Base-by-base conservation (phyloP, 2,888 invertebrate species). In the Endotricha flammealis region DNA sequence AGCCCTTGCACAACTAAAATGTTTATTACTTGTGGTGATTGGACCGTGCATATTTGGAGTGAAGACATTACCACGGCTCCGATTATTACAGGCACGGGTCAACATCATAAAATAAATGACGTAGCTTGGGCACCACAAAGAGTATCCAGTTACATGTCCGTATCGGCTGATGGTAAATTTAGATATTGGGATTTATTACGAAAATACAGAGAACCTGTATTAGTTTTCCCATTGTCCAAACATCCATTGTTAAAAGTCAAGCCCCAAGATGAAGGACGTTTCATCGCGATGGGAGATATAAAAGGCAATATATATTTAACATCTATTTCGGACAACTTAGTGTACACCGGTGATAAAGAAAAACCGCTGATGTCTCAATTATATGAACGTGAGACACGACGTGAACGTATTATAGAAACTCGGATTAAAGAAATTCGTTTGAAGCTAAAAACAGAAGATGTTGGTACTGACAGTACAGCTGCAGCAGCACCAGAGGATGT, bases 401-500 rank as follows among this genome's bases (percentile, higher is more conserved):
- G 96, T 34, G 97, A 96, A 65, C 95, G 94, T 73, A 95, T 97
- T 43, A 83, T 97, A 42, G 96, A 96, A 67, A 91, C 93, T 0
- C 90, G 95, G 54, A 91, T 93, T 41, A 90, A 95, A 52, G 96
- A 96, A 75, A 89, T 94, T 37, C 86, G 90, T 31, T 67, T 93
- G 1, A 92, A 91, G 68, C 36, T 61, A 0, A 67, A 58, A 51
- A 29, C 46, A 25, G 64, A 88, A 67, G 55, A 89, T 77, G 60
- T 80, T 7, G 24, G 48, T 11, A 58, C 66, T 32, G 62, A 66
- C 17, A 63, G 64, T 22, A 50, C 44, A n/a, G 12, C 13, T 51
- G 10, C 24, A 25, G 25, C 13, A 11, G 32, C 16, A 25, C n/a
- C n/a, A n/a, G n/a, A n/a, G n/a, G n/a, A n/a, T n/a, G 1, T 16